Base-by-base conservation (phyloP, 2,113 vertebrate species). In the Sinocyclocheilus grahami region DNA sequence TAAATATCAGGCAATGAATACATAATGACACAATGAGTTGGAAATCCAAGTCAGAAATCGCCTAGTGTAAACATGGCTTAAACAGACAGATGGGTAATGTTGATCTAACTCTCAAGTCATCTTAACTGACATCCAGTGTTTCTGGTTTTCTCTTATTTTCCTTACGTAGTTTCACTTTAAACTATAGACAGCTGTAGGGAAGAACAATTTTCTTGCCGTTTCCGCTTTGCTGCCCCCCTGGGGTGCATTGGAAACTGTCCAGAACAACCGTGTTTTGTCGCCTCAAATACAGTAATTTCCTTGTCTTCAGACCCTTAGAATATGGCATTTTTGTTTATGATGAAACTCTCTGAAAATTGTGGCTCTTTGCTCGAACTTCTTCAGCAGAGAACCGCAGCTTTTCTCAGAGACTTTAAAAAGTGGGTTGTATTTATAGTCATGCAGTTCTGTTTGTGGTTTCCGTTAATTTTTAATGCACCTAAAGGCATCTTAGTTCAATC, bases 1-100 rank as follows among this genome's bases (percentile, higher is more conserved):
- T 71, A 86, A 83, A 75, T 58, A 78, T 39, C 48, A 74, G 14
- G 60, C 51, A 69, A 76, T 72, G 69, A 74, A 72, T 79, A 76
- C 42, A 51, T 84, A 74, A 63, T 76, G 20, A 24, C 65, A 74
- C 48, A 72, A 46, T 30, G 24, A 82, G 72, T 67, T 82, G 39
- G 62, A 87, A 84, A 83, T 48, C 55, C n/a, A 9, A 33, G 33
- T 46, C 37, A 42, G 39, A 83, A 79, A 62, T 55, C n/a, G 37
- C 18, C 10, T 24, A 27, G 27, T 42, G 69, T 51, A 82, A 30
- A 85, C 24, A 58, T 37, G 76, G 14, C 18, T 72, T 16, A 7
- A 78, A 78, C 63, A 39, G 39, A 74, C 76, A 85, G 65, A 85
- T 9, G 27, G 39, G 12, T 48, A 37, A 74, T 69, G 62, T 33